Base-by-base conservation (phyloP, 2,888 invertebrate genomes). In the Palloptera scutellata region DNA sequence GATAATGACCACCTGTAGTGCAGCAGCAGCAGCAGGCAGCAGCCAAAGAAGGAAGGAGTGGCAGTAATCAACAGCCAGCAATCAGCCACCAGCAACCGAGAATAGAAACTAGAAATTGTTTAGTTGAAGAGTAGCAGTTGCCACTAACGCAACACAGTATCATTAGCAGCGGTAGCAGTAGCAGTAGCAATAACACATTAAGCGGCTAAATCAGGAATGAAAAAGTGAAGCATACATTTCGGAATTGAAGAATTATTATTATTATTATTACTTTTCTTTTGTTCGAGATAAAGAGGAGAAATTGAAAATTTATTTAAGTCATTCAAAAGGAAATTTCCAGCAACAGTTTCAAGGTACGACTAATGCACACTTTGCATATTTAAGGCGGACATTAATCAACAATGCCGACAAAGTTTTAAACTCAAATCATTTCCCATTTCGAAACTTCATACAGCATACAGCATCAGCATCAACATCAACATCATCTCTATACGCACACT, bases 81-180 rank as follows among this genome's bases (percentile, higher is more conserved):
- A 2, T 0, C n/a, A n/a, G 11, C 41, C 11, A 17, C 17, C 15
- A 11, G 2, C 19, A 42, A 19, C 40, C n/a, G 48, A 43, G 11
- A 17, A 13, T 12, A 10, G 5, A 42, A 5, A 19, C 17, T 45
- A 12, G 12, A 43, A n/a, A 48, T 9, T 10, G 13, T 45, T 55
- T 17, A 63, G 63, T 63, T 54, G 17, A 10, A 48, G 5, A 5
- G 55, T 48, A 45, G 17, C 45, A 13, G 19, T 57, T 13, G 57
- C 13, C 63, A 55, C 55, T 63, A 63, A 17, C 63, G 63, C 17
- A 43, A 63, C 63, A 45, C 48, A 51, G 48, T 30, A 40, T 1
- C 42, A 59, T 30, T 42, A 64, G 43, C 4, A 20, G 12, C 19
- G n/a, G 9, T 11, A 43, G 20, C 42, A 68, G 61, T 51, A 41